Conservation (phyloP, 2,113 vertebrate species). For the Raja brachyura region DNA sequence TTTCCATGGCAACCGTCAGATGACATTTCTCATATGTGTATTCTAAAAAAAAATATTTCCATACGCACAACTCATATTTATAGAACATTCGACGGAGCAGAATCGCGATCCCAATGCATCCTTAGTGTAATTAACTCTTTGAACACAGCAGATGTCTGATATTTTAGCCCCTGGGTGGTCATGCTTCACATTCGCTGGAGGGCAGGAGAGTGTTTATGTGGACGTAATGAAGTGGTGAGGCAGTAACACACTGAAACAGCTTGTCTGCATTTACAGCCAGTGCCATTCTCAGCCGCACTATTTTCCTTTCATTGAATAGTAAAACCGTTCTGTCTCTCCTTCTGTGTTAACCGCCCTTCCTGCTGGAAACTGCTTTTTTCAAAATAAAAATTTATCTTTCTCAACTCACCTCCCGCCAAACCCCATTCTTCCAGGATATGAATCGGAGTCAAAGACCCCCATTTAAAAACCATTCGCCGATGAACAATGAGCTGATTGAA, state of each 20-base stretch:
- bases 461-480: conserved; percentile 3
- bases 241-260: background rate
- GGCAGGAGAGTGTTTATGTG: background rate
- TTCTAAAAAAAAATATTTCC: background rate
- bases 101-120: background rate
- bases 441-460: conserved; percentile 12
- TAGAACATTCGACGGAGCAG: background rate
- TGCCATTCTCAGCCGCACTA: too few relatives aligned
- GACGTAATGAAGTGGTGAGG: background rate
- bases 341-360: background rate
- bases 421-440: background rate
- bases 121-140: background rate
- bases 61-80: background rate
- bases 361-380: background rate
- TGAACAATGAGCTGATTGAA: background rate
- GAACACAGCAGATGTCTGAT: background rate
- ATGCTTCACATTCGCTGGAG: background rate
- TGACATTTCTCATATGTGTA: background rate
- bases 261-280: too few relatives aligned
- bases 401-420: background rate
- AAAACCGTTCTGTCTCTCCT: background rate
- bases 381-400: background rate
- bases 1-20: background rate
- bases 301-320: background rate
- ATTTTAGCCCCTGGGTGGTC: background rate